These are phyloP conservation scores for Eupithecia insigniata DNA, from an alignment of 2,888 invertebrate genomes.

Conservation along the genomic window DNA sequence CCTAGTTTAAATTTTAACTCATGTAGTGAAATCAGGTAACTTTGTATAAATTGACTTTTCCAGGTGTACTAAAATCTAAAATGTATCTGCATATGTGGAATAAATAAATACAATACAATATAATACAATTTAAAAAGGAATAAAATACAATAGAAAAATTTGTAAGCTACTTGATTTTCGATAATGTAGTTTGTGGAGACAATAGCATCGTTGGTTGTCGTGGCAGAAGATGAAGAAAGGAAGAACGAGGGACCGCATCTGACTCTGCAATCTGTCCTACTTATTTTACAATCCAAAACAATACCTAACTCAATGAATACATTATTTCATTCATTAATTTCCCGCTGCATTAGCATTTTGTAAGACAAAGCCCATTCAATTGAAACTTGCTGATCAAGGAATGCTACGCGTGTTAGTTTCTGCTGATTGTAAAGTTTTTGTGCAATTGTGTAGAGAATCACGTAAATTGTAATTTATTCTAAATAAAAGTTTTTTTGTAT, in stretches of 20 bases:
- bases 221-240: background rate
- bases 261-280: background rate
- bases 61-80: no score
- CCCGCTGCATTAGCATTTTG: conserved; percentile 2
- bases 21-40: no score
- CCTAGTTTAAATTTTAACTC: no score
- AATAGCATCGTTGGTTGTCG: background rate
- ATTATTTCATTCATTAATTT: background rate
- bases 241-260: no score
- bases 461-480: background rate
- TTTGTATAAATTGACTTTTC: no score
- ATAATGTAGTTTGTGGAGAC: background rate
- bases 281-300: background rate
- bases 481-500: no score
- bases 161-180: background rate
- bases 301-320: background rate
- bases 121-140: no score
- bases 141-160: no score
- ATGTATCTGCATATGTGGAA: no score
- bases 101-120: no score
- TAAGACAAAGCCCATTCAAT: conserved; percentile 3
- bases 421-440: background rate
- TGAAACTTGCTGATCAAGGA: conserved; percentile 7
- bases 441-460: background rate
- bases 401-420: background rate